Evolutionary conservation across 2,113 vertebrate species (phyloP).

Genomic region (Henicopernis longicauda): DNA sequence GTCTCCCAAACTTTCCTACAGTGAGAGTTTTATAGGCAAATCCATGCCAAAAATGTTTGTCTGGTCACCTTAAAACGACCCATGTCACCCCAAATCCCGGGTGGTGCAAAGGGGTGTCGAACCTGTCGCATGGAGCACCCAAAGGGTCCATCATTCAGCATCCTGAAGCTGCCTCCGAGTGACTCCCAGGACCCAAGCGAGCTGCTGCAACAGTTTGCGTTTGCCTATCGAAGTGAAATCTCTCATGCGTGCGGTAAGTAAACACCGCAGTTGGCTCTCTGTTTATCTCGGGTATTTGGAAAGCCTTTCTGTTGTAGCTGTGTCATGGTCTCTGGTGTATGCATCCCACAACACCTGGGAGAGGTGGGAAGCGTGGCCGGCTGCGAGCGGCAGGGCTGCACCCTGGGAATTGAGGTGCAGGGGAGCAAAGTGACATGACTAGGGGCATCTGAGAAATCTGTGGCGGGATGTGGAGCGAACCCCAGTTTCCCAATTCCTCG

Average conservation of each 20-base stretch:
- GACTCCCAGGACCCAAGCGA: accelerated
- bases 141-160: not conserved
- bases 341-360: not conserved
- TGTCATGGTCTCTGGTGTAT: not conserved
- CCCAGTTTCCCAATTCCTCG: accelerated
- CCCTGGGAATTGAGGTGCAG: accelerated
- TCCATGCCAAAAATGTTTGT: not conserved
- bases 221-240: not conserved
- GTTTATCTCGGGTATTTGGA: not conserved
- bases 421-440: not conserved
- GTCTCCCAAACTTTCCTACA: not conserved
- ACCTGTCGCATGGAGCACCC: accelerated
- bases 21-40: not conserved
- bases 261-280: not conserved
- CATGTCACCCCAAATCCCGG: not conserved
- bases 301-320: not conserved
- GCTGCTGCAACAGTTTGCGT: not conserved
- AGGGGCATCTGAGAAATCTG: accelerated
- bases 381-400: accelerated
- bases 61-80: not conserved
- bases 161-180: accelerated
- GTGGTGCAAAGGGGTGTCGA: not conserved
- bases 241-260: accelerated
- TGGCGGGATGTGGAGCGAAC: not conserved
- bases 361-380: not conserved